Percentiles rank a stretch among this genome's conserved stretches.
These are phyloP conservation scores for Lerema accius DNA, from an alignment of 1,140 invertebrate genomes.

Conservation along the genomic window DNA sequence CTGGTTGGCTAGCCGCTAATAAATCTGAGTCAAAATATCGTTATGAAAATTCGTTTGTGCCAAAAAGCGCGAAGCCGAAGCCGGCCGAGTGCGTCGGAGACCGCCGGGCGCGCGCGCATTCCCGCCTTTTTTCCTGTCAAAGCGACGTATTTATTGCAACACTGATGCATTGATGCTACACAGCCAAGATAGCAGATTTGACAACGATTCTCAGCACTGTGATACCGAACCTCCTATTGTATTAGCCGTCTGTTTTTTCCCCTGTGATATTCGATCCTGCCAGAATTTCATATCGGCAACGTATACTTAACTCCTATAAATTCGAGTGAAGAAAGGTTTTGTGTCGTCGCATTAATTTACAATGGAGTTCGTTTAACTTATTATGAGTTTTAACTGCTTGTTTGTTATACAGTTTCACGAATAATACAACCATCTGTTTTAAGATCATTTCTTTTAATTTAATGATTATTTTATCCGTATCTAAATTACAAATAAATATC, in stretches of 20 bases:
- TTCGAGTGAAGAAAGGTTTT: constrained; percentile 30
- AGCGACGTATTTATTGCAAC: constrained; percentile 72
- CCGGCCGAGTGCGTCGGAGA: constrained; percentile 55
- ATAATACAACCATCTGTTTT: not conserved
- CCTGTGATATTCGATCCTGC: constrained; percentile 59
- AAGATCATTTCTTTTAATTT: not conserved
- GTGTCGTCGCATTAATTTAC: constrained; percentile 34
- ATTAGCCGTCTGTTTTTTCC: constrained; percentile 56
- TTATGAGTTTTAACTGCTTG: constrained; percentile 18
- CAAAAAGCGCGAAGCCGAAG: constrained; percentile 61
- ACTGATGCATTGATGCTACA: constrained; percentile 56
- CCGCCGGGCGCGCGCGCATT: constrained; percentile 72
- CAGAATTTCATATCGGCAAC: constrained; percentile 53
- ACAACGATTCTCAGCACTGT: constrained; percentile 63
- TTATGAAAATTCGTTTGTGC: constrained; percentile 56
- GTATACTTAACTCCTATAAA: constrained; percentile 32
- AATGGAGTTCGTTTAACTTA: constrained; percentile 16
- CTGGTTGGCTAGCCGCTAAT: constrained; percentile 17
- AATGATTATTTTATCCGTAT: too few relatives aligned
- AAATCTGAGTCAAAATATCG: constrained; percentile 48
- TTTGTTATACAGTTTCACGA: not conserved
- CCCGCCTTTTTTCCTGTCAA: constrained; percentile 68
- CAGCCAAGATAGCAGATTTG: constrained; percentile 63
- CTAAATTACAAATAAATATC: too few relatives aligned
- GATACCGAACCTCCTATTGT: constrained; percentile 64